Conservation (phyloP, 1,140 invertebrate species). For the Brachionus manjavacas region DNA sequence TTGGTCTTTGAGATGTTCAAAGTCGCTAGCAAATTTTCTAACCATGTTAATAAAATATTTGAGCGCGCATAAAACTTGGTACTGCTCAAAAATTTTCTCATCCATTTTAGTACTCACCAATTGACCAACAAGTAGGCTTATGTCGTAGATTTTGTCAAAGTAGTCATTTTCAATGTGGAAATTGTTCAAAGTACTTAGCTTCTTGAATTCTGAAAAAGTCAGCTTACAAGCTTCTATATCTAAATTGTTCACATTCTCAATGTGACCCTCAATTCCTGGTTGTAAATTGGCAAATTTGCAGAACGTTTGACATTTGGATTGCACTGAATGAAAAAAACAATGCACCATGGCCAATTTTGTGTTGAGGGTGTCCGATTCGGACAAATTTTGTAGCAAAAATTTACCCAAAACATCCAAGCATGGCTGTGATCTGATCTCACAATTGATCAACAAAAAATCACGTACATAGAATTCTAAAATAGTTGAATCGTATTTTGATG, state of each 20-base stretch:
- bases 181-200: neutral
- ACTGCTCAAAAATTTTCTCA: neutral
- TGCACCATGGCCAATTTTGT: neutral
- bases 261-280: neutral
- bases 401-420: neutral
- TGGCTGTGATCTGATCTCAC: neutral
- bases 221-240: neutral
- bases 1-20: neutral
- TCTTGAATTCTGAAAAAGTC: neutral
- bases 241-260: neutral
- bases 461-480: neutral
- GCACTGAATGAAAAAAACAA: neutral
- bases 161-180: neutral
- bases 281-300: neutral
- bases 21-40: neutral
- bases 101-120: neutral
- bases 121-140: neutral
- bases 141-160: neutral
- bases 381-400: neutral
- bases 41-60: neutral
- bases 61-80: neutral
- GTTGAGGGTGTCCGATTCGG: neutral
- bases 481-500: neutral
- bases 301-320: neutral
- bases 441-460: conserved; percentile 16